Evolutionary conservation across 2,113 vertebrate species (phyloP).

Genomic region (Centropus unirufus): DNA sequence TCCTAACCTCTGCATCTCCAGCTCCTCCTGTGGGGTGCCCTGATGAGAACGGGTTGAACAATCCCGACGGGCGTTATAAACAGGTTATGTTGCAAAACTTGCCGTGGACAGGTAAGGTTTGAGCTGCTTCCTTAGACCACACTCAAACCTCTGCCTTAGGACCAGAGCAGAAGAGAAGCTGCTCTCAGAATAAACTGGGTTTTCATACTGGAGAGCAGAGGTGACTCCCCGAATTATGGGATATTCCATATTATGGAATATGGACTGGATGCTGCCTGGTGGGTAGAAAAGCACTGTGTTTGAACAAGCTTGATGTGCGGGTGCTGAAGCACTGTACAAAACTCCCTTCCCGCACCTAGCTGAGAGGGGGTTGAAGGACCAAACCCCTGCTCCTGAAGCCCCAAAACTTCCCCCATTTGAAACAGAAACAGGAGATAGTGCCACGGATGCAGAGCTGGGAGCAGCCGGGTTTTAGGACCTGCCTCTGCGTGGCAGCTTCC

Average conservation of each 20-base stretch:
- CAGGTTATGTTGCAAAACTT: neutral
- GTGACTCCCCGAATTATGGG: neutral
- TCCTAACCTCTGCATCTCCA: fast-evolving
- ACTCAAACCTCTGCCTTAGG: fast-evolving
- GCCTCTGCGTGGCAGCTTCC: neutral
- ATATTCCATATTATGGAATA: neutral
- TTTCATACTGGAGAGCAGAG: neutral
- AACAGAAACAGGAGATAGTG: neutral
- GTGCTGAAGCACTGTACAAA: neutral
- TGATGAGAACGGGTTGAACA: fast-evolving
- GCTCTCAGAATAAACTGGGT: neutral
- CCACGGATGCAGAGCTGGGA: neutral
- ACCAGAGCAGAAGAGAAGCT: neutral
- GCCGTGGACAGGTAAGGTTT: neutral
- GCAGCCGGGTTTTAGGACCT: fast-evolving
- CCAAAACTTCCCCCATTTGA: fast-evolving
- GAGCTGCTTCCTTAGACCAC: neutral
- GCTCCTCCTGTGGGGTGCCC: too few relatives aligned
- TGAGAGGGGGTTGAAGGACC: neutral
- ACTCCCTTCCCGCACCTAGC: neutral
- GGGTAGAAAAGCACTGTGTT: neutral
- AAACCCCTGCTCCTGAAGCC: neutral
- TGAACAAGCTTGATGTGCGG: neutral
- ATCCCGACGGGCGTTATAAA: neutral
- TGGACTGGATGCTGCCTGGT: neutral